phyloP scores from a whole-genome alignment of 2,888 invertebrate genomes.

The Dioctria linearis region DNA sequence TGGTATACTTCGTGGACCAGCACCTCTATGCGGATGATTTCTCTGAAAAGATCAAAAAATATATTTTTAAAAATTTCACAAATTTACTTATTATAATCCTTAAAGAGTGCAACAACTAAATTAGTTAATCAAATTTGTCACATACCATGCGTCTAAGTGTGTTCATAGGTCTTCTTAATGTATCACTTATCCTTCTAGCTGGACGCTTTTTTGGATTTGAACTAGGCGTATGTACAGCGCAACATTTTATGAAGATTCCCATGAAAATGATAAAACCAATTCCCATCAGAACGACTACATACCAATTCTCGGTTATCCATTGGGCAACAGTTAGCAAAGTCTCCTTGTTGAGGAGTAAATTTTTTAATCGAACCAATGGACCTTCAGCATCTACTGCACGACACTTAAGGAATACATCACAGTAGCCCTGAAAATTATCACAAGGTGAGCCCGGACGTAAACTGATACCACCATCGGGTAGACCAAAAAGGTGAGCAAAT shows the following conservation, averaged over 20 bases:
- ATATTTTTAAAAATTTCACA: neutral
- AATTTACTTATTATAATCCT: neutral
- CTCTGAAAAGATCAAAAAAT: conserved; percentile 25
- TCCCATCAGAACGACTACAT: conserved; percentile 93
- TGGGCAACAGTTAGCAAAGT: conserved; percentile 90
- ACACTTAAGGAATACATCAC: conserved; percentile 99
- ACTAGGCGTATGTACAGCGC: conserved; percentile 99
- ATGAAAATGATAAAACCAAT: conserved; percentile 94
- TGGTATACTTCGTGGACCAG: conserved; percentile 71
- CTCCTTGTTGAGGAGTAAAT: conserved; percentile 91
- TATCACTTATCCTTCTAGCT: conserved; percentile 93
- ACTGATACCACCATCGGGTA: conserved; percentile 87
- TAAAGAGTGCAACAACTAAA: neutral
- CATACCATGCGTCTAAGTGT: conserved; percentile 89
- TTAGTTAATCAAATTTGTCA: neutral
- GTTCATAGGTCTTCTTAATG: conserved; percentile 91
- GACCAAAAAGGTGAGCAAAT: conserved; percentile 81
- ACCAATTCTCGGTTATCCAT: conserved; percentile 97
- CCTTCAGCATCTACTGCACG: conserved; percentile 99
- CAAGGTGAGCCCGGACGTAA: conserved; percentile 97
- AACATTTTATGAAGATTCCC: conserved; percentile 99
- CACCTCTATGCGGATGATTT: conserved; percentile 62
- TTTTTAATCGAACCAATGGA: conserved; percentile 95
- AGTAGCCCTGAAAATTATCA: conserved; percentile 99
- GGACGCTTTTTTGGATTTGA: conserved; percentile 98